A percentile compares a stretch with the other conserved stretches of the same genome.
phyloP scores from a whole-genome alignment of 2,888 invertebrate genomes.

The Sarcophaga variegata region DNA sequence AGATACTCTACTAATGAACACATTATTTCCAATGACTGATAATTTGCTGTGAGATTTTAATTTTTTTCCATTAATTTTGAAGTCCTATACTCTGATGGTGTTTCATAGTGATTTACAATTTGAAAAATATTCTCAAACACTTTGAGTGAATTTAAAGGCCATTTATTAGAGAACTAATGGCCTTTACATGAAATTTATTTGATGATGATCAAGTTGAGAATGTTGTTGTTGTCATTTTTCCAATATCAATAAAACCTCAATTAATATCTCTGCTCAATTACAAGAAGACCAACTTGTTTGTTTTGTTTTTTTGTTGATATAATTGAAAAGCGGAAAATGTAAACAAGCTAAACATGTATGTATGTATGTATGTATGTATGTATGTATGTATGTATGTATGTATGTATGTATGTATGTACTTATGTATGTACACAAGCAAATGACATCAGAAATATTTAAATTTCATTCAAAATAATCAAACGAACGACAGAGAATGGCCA shows the following conservation, averaged over 20 bases:
- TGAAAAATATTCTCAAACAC: too few relatives aligned
- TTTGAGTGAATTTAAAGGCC: neutral
- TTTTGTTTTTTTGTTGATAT: neutral
- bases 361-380: too few relatives aligned
- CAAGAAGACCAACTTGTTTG: neutral
- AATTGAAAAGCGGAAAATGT: slow-evolving; percentile 15
- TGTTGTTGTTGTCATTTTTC: neutral
- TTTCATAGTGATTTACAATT: too few relatives aligned
- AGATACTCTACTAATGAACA: neutral
- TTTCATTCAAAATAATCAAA: slow-evolving; percentile 15
- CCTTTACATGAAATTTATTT: too few relatives aligned
- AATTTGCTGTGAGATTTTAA: too few relatives aligned
- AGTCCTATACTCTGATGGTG: too few relatives aligned
- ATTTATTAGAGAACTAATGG: slow-evolving; percentile 5
- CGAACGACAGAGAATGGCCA: slow-evolving; percentile 9
- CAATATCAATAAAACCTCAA: slow-evolving; percentile 33
- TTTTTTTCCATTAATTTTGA: too few relatives aligned
- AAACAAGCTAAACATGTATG: too few relatives aligned
- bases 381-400: neutral
- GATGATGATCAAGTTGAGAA: too few relatives aligned
- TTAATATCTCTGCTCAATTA: slow-evolving; percentile 28
- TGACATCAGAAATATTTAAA: slow-evolving; percentile 15
- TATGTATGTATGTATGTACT: too few relatives aligned
- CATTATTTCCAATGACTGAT: neutral
- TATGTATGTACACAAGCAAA: neutral